Conservation (phyloP, 2,888 invertebrate genomes). For the Tetragonula carbonaria region DNA sequence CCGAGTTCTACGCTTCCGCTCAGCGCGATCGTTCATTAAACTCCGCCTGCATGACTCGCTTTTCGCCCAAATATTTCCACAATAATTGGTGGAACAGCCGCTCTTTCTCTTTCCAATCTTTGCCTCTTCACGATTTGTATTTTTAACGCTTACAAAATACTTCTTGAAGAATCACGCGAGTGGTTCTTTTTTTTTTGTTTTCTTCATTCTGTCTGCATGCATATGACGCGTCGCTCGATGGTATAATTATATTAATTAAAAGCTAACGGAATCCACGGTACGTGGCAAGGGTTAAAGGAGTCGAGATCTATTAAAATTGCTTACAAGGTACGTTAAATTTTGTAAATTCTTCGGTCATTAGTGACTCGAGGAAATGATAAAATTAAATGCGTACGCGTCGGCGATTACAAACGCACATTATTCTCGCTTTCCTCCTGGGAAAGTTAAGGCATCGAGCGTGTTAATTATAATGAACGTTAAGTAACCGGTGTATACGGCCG, state of each 20-base stretch:
- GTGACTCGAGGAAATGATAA: conserved; percentile 72
- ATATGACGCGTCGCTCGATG: background rate
- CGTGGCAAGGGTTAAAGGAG: conserved; percentile 47
- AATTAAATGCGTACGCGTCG: conserved; percentile 72
- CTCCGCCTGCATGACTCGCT: conserved; percentile 1
- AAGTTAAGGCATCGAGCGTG: conserved; percentile 82
- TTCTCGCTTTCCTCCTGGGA: conserved; percentile 83
- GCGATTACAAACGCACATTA: conserved; percentile 74
- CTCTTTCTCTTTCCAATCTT: background rate
- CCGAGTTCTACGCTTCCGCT: conserved; percentile 60
- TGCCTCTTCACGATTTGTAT: background rate
- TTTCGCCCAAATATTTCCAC: background rate
- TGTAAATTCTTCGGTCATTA: conserved; percentile 64
- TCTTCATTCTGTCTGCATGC: background rate
- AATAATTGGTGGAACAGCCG: background rate
- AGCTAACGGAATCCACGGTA: conserved; percentile 15
- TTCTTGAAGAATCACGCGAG: background rate
- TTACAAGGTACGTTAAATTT: conserved; percentile 41
- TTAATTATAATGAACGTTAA: conserved; percentile 83
- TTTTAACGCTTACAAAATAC: background rate
- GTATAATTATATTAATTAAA: conserved; percentile 35
- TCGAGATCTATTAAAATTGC: conserved; percentile 41
- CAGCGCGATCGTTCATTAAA: conserved; percentile 54
- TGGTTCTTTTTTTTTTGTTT: background rate
- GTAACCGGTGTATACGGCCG: conserved; percentile 74